Evolutionary conservation across 2,888 invertebrate species (phyloP).

Genomic region (Mesoligia furuncula): DNA sequence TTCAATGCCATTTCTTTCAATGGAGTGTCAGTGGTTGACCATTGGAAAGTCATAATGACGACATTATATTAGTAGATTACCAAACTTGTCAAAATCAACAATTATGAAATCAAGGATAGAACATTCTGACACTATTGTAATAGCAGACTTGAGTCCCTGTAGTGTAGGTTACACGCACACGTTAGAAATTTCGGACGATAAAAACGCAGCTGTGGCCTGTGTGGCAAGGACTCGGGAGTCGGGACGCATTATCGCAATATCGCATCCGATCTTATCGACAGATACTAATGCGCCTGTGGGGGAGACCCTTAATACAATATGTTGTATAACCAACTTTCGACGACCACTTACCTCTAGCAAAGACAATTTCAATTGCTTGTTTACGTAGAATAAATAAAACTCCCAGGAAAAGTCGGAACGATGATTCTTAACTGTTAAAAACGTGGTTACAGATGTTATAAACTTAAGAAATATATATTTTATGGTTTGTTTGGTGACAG

Average conservation of each 20-base stretch:
- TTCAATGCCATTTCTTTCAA: too few relatives aligned
- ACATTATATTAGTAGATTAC: too few relatives aligned
- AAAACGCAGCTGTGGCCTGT: not conserved
- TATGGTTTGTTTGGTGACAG: slow-evolving; percentile 18
- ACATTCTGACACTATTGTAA: too few relatives aligned
- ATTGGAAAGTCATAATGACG: too few relatives aligned
- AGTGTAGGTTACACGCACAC: not conserved
- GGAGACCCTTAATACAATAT: not conserved
- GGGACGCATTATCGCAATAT: not conserved
- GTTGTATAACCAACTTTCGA: not conserved
- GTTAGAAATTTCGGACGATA: not conserved
- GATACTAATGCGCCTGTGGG: too few relatives aligned
- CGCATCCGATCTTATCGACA: not conserved
- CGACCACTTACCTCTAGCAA: not conserved
- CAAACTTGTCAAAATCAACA: too few relatives aligned
- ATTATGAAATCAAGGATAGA: too few relatives aligned
- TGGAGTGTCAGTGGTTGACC: too few relatives aligned
- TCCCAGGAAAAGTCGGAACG: not conserved
- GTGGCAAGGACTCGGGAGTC: not conserved
- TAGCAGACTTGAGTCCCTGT: too few relatives aligned
- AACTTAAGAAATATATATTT: slow-evolving; percentile 26
- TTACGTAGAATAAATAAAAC: not conserved
- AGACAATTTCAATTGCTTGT: slow-evolving; percentile 2
- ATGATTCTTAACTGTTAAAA: slow-evolving; percentile 7
- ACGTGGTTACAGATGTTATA: not conserved